These are phyloP conservation scores for Drosophila albomicans DNA, from an alignment of 1,140 invertebrate genomes.

Conservation along the genomic window DNA sequence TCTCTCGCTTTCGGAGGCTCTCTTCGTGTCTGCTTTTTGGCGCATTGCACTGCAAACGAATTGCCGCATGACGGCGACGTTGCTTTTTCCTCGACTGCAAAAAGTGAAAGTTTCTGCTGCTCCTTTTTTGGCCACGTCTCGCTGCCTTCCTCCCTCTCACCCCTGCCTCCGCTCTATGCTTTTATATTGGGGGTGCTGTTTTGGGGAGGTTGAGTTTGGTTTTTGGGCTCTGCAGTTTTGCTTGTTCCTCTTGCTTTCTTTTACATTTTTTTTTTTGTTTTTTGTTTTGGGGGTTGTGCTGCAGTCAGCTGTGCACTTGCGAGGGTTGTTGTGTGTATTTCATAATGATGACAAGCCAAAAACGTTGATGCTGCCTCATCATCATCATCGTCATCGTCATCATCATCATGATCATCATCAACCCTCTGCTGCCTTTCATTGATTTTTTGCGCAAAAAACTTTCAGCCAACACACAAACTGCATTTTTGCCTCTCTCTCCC, in stretches of 20 bases:
- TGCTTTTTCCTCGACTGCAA: constrained; percentile 50
- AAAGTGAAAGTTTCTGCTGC: constrained; percentile 79
- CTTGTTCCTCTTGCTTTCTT: neutral
- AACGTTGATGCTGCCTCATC: constrained; percentile 63
- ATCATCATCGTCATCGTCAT: constrained; percentile 35
- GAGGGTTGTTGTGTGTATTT: constrained; percentile 73
- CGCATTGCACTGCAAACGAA: constrained; percentile 75
- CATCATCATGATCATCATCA: constrained; percentile 53
- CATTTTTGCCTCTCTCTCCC: constrained; percentile 58
- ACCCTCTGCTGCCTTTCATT: constrained; percentile 66
- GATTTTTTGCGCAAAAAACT: constrained; percentile 60
- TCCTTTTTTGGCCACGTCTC: constrained; percentile 55
- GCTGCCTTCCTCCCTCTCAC: neutral
- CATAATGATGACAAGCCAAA: constrained; percentile 74
- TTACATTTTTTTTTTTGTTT: constrained; percentile 6
- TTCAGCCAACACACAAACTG: constrained; percentile 74
- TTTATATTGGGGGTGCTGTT: constrained; percentile 35
- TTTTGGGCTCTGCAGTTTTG: constrained; percentile 30
- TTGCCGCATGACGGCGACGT: constrained; percentile 69
- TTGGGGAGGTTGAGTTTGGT: constrained; percentile 17
- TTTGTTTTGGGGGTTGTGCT: constrained; percentile 43
- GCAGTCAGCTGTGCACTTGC: constrained; percentile 59
- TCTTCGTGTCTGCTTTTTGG: constrained; percentile 57
- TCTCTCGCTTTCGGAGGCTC: constrained; percentile 17
- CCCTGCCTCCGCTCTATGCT: neutral